Evolutionary conservation across 2,888 invertebrate genomes (phyloP).

Genomic region (Meiosimyza platycephala): DNA sequence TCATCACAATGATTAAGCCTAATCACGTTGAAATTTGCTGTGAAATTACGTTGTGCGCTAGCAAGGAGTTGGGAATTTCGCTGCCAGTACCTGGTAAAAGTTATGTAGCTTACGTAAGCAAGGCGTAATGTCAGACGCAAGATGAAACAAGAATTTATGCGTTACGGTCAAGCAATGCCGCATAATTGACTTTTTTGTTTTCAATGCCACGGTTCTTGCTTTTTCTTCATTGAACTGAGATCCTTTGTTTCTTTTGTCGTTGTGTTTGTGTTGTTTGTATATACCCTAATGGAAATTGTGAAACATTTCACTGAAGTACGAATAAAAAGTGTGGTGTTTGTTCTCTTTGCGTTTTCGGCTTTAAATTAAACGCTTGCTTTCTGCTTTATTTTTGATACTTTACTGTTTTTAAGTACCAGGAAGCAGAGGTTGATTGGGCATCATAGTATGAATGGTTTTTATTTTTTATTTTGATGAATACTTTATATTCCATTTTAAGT

Average conservation of each 20-base stretch:
- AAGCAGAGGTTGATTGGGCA: too few relatives aligned
- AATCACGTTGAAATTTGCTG: slow-evolving; percentile 5
- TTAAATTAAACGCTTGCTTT: too few relatives aligned
- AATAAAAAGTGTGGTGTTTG: too few relatives aligned
- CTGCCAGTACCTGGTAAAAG: background rate
- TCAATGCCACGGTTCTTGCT: background rate
- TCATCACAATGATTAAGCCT: slow-evolving; percentile 11
- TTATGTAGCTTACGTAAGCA: background rate
- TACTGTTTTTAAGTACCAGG: too few relatives aligned
- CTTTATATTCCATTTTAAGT: too few relatives aligned
- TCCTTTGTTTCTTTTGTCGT: background rate
- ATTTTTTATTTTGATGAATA: too few relatives aligned
- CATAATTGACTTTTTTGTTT: slow-evolving; percentile 6
- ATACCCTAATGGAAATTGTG: background rate
- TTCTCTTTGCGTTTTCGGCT: too few relatives aligned
- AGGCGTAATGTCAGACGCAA: background rate
- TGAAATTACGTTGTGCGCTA: too few relatives aligned
- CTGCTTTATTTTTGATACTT: too few relatives aligned
- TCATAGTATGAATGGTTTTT: too few relatives aligned
- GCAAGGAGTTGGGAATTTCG: too few relatives aligned
- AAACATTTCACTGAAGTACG: too few relatives aligned
- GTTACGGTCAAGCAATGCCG: slow-evolving; percentile 6
- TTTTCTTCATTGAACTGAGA: background rate
- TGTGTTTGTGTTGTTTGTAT: background rate
- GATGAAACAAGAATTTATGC: background rate